Conservation (phyloP, 2,797 vertebrate species). For the Xyrichtys novacula region DNA sequence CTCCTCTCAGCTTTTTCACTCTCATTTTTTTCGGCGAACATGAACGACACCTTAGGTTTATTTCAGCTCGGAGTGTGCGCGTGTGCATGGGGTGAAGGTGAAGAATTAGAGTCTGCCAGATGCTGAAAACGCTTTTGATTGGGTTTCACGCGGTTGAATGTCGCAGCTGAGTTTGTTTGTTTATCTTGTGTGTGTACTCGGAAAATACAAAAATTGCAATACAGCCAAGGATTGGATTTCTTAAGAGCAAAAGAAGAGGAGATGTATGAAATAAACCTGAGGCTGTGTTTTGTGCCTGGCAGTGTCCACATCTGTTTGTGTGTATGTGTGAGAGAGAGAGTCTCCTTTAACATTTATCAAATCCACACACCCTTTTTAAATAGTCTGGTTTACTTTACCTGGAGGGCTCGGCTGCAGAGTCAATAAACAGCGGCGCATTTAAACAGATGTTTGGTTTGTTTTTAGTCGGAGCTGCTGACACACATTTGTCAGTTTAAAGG, state of each 20-base stretch:
- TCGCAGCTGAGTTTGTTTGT: conserved; percentile 60
- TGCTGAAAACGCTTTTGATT: conserved; percentile 54
- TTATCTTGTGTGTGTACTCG: conserved; percentile 45
- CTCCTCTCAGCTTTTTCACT: conserved; percentile 57
- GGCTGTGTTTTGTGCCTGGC: conserved; percentile 5
- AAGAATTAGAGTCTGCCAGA: conserved; percentile 59
- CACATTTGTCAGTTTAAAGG: conserved; percentile 14
- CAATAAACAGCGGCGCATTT: conserved; percentile 36
- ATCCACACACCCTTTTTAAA: conserved; percentile 35
- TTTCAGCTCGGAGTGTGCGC: conserved; percentile 44
- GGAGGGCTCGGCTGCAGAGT: conserved; percentile 17
- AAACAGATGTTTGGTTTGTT: conserved; percentile 38
- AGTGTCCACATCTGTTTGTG: neutral
- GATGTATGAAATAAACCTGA: conserved; percentile 19
- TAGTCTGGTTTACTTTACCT: conserved; percentile 43
- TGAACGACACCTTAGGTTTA: conserved; percentile 66
- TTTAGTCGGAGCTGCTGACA: conserved; percentile 25
- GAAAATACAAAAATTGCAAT: conserved; percentile 48
- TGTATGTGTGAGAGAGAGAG: conserved; percentile 2
- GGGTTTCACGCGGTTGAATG: conserved; percentile 47
- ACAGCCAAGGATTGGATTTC: conserved; percentile 37
- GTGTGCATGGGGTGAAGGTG: conserved; percentile 1
- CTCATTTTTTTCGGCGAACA: conserved; percentile 62
- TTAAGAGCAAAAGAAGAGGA: conserved; percentile 20
- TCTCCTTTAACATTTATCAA: conserved; percentile 21